Evolutionary conservation across 2,113 vertebrate species (phyloP).

Genomic region (Ceyx margarethae): DNA sequence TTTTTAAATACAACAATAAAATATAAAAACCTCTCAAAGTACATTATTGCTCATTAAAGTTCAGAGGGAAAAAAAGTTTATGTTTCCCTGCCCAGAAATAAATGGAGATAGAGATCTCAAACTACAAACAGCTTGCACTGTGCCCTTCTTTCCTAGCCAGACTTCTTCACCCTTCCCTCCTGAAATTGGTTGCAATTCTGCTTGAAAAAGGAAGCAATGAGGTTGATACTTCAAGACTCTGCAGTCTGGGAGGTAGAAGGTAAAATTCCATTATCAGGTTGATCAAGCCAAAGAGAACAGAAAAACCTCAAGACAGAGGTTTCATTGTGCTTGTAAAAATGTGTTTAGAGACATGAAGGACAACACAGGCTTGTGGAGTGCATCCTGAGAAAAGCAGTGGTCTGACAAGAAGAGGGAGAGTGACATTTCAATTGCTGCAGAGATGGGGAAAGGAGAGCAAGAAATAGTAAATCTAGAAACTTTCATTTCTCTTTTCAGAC

Average conservation of each 20-base stretch:
- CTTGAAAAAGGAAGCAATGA: background rate
- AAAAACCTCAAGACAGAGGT: background rate
- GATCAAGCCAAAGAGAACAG: background rate
- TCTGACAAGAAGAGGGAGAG: background rate
- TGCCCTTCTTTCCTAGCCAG: background rate
- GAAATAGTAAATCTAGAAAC: background rate
- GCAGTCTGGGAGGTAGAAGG: background rate
- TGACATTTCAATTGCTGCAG: background rate
- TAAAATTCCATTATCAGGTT: background rate
- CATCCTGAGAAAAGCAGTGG: background rate
- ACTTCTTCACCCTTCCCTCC: background rate
- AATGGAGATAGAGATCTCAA: background rate
- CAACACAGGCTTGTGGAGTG: background rate
- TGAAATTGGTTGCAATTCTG: background rate
- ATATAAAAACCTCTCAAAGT: slow-evolving; percentile 9
- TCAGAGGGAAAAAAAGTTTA: background rate
- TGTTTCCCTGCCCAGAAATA: background rate
- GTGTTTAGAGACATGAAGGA: background rate
- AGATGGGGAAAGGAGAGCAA: background rate
- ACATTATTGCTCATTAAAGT: slow-evolving; percentile 19
- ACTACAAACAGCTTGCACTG: background rate
- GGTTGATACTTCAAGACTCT: background rate
- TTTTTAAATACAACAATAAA: slow-evolving; percentile 28
- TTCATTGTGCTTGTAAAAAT: background rate
- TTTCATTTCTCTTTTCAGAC: background rate